Percentiles rank a stretch among this genome's conserved stretches.
phyloP scores from a whole-genome alignment of 1,140 invertebrate species.

The Leptonema lineaticorne region DNA sequence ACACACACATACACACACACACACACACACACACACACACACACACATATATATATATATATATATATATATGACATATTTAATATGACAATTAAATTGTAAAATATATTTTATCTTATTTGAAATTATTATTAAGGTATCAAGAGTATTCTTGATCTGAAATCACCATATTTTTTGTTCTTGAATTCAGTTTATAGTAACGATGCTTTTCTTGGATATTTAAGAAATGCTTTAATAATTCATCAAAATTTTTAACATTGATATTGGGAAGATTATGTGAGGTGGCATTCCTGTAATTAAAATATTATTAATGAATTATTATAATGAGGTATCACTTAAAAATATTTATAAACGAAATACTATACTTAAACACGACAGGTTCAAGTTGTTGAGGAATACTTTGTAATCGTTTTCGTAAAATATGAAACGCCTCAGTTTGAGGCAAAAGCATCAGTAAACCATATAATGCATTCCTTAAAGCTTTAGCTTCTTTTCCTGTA shows the following conservation, averaged over 20 bases:
- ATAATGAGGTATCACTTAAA: not conserved
- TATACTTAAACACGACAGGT: slow-evolving; percentile 31
- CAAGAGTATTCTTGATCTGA: slow-evolving; percentile 38
- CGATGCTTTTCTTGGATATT: slow-evolving; percentile 50
- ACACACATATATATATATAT: too few species aligned
- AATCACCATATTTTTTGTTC: slow-evolving; percentile 35
- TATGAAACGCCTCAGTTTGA: slow-evolving; percentile 94
- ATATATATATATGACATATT: too few species aligned
- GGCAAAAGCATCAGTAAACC: slow-evolving; percentile 97
- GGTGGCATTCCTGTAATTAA: not conserved
- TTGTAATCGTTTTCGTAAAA: slow-evolving; percentile 81
- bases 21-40: too few species aligned
- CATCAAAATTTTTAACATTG: slow-evolving; percentile 44
- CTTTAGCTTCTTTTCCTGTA: slow-evolving; percentile 67
- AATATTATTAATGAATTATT: not conserved
- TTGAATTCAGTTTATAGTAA: slow-evolving; percentile 44
- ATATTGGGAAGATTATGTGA: not conserved
- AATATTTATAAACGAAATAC: slow-evolving; percentile 33
- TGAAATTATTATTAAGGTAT: too few species aligned
- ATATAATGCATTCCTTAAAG: slow-evolving; percentile 88
- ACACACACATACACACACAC: too few species aligned
- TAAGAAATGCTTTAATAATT: slow-evolving; percentile 47
- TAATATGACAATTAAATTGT: too few species aligned
- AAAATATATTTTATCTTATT: too few species aligned
- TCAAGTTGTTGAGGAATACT: slow-evolving; percentile 69